Evolutionary conservation across 2,113 vertebrate genomes (phyloP).

Genomic region (Mandrillus leucophaeus): DNA sequence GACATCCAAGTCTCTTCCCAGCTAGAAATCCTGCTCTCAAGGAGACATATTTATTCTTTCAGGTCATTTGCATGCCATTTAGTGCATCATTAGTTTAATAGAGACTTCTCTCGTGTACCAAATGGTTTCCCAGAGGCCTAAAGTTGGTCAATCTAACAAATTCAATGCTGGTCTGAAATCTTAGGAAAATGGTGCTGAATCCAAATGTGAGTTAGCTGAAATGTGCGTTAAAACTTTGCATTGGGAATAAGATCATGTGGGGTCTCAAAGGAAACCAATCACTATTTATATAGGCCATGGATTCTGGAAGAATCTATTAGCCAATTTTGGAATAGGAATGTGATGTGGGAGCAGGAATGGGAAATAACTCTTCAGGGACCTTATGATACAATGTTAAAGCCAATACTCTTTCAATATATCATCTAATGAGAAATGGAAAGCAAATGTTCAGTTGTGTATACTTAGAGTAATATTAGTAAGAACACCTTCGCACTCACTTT

Average conservation of each 20-base stretch:
- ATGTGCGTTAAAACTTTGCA: not conserved
- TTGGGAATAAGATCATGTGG: not conserved
- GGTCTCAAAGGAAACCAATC: not conserved
- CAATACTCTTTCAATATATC: not conserved
- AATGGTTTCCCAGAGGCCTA: not conserved
- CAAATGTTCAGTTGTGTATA: not conserved
- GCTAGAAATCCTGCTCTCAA: slow-evolving; percentile 25
- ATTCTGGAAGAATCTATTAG: not conserved
- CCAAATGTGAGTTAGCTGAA: not conserved
- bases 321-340: not conserved
- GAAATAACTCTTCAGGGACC: not conserved
- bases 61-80: not conserved
- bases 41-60: slow-evolving; percentile 26
- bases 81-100: slow-evolving; percentile 50
- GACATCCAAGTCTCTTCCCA: not conserved
- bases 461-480: not conserved
- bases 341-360: not conserved
- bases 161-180: not conserved
- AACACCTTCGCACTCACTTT: not conserved
- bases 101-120: not conserved
- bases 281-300: not conserved
- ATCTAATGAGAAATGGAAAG: not conserved
- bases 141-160: not conserved
- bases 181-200: not conserved
- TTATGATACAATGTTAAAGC: not conserved